Base-by-base conservation (phyloP, 1,140 invertebrate genomes). In the Capitella teleta region DNA sequence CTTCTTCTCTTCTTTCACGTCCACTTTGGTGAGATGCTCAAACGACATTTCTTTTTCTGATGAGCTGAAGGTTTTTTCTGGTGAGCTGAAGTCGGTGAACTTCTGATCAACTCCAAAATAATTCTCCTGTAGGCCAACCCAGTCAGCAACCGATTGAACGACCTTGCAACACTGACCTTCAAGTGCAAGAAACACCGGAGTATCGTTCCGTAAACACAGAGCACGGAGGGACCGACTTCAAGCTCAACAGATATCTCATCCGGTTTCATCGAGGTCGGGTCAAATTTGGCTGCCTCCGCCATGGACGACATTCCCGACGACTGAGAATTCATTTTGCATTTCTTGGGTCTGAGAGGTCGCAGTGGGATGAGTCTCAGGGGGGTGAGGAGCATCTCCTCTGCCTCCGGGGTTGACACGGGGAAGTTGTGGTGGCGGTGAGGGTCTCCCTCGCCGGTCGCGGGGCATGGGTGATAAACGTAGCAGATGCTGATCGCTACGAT, bases 21-120 rank as follows among this genome's bases (percentile, higher is more conserved):
- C 32, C 3, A 24, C 14, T 19, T 21, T 24, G 26, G 18, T 21
- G 8, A 38, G 12, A 25, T 49, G 47, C 14, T 49, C 47, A 38
- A 45, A 51, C 5, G 49, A 51, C 14, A 21, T 43, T 28, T 24
- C 38, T 14, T 51, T 28, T 4, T 38, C 5, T 32, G n/a, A n/a
- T n/a, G n/a, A n/a, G n/a, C n/a, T n/a, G n/a, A n/a, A n/a, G 14
- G 21, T n/a, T 3, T 4, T 1, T 25, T 28, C 28, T 32, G 41
- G 16, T 12, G 25, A 30, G 3, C 87, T 83, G 85, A 92, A 92
- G 59, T 95, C 90, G 0, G 87, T 90, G 62, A 95, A 94, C 5
- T 76, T 79, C 72, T 95, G 90, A 76, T 92, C 84, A 69, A 93
- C 89, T 0, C 93, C 93, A 70, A 97, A 90, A 52, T 96, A 88